Base-by-base conservation (phyloP, 1,140 invertebrate species). In the Orchesella cincta region DNA sequence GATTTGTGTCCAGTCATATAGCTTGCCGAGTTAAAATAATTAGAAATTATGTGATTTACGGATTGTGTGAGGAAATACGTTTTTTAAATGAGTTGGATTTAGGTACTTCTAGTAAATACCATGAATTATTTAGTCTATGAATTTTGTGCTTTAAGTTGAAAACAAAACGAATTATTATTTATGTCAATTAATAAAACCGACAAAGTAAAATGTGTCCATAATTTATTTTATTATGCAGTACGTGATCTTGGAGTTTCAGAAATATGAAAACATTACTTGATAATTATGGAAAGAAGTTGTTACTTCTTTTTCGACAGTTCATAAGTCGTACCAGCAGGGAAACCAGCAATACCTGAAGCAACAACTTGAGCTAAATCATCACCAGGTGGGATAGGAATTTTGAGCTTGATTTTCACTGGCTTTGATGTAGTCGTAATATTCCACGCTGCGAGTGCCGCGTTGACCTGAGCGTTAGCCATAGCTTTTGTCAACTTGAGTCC, bases 351-450 rank as follows among this genome's bases (percentile, higher is more conserved):
- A n/a, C 71, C 71, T 8, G 71, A n/a, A 23, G 71, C 8, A 73
- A 36, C 71, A n/a, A 73, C 34, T 46, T 36, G 34, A 3, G 71
- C 39, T 35, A 73, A 12, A 23, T 73, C 71, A 36, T n/a, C 46
- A 20, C 39, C 39, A 2, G 35, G 33, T 39, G 71, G 71, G 16
- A 73, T 51, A 3, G 71, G 71, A 23, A 73, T 51, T 73, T 36
- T 73, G 3, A 73, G 23, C 23, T 71, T 71, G 12, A 71, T 31
- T 33, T 71, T 71, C 5, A 71, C 18, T 46, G 71, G 71, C 23
- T 73, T 73, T 16, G 71, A 1, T 20, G 71, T 73, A 28, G 71
- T 73, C 12, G 71, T 73, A 46, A 73, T 73, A 26, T 73, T 73
- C 35, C 8, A 26, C 1, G 71, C 71, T 46, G 71, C 29, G 3